Evolutionary conservation across 2,888 invertebrate species (phyloP).

Genomic region (Agriopis aurantiaria): DNA sequence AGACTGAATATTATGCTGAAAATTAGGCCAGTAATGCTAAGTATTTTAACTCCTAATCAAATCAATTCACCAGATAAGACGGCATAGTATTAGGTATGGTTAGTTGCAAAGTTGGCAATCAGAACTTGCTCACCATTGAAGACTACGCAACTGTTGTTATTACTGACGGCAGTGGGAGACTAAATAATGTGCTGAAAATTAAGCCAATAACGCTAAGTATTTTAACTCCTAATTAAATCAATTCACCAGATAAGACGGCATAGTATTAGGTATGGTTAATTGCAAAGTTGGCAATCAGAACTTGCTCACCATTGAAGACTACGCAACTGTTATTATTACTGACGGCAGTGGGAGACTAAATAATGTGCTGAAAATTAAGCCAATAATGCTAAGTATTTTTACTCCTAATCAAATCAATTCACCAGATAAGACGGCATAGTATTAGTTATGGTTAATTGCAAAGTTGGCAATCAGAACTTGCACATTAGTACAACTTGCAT

Average conservation of each 20-base stretch:
- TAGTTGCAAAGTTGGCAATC: slow-evolving; percentile 72
- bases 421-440: too few species aligned
- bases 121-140: slow-evolving; percentile 46
- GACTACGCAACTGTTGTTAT: slow-evolving; percentile 57
- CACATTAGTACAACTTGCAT: too few species aligned
- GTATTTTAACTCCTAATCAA: too few species aligned
- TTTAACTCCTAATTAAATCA: too few species aligned
- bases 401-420: too few species aligned
- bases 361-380: slow-evolving; percentile 63
- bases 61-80: too few species aligned
- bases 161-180: slow-evolving; percentile 64
- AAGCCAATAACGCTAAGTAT: slow-evolving; percentile 29
- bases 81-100: slow-evolving; percentile 56
- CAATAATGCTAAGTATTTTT: slow-evolving; percentile 14
- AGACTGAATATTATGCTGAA: too few species aligned
- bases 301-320: slow-evolving; percentile 49
- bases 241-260: too few species aligned
- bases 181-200: slow-evolving; percentile 66
- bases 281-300: slow-evolving; percentile 68
- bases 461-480: slow-evolving; percentile 65
- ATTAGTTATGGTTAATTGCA: slow-evolving; percentile 67
- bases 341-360: slow-evolving; percentile 62
- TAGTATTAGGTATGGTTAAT: slow-evolving; percentile 63
- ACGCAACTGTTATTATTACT: slow-evolving; percentile 60
- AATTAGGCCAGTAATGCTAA: too few species aligned